Base-by-base conservation (phyloP, 1,140 invertebrate species). In the Halictus rubicundus region DNA sequence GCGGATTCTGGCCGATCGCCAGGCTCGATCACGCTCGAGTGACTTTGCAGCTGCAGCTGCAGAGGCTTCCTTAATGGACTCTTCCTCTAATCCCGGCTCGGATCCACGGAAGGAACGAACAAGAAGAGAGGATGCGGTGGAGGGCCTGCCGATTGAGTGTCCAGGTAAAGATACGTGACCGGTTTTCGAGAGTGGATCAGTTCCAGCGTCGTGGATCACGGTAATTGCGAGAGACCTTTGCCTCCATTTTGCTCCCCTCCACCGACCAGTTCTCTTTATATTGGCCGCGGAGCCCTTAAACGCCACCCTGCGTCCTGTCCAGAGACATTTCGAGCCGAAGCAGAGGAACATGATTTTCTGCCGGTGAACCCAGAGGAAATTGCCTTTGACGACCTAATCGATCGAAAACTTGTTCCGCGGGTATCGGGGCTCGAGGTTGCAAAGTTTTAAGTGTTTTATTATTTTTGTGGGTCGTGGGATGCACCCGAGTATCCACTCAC, bases 131-230 rank as follows among this genome's bases (percentile, higher is more conserved):
- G 49, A 46, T 23, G 76, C 74, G 46, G 61, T 60, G 68, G 76
- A 84, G 79, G 72, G 76, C 83, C 78, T 75, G 21, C 49, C 85
- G 87, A 89, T 88, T 82, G 88, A 85, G 80, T 85, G 83, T 82
- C 83, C 87, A 76, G 81, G 73, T 63, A 61, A 78, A 78, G 72
- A 52, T 83, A 89, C 88, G 88, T 89, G 88, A 89, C 84, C 85
- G 71, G 88, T 77, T 83, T 89, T 80, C 81, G 74, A 78, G 82
- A 86, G 72, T 73, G 60, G 84, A 85, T 84, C 82, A 81, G 79
- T 81, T 81, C 80, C 61, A 75, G 39, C 74, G 37, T 65, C 81
- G 68, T 81, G 63, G 78, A 76, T 80, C 82, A 75, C 80, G 66
- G 78, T 87, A 87, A 87, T 83, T 85, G 68, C 78, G 72, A 60